Evolutionary conservation across 2,797 vertebrate species (phyloP), one percentile per base, ranked within the genome.

Genomic region (Acipenser oxyrinchus): DNA sequence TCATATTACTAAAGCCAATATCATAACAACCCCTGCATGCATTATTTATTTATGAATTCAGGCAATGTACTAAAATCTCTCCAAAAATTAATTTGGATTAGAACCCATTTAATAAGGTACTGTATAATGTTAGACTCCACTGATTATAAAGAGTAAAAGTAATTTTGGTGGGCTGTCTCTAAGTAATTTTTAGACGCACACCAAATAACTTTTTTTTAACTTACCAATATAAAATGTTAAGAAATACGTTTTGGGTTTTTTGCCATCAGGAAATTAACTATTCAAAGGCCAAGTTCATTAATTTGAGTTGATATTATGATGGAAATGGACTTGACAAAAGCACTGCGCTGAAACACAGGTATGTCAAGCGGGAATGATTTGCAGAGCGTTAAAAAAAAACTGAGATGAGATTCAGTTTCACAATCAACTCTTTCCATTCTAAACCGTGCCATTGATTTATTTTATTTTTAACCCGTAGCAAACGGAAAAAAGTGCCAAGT

Each of bases 341-440:
- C 60, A 61, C 48, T 13, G 50, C 49, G 15, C 50, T 62, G 37
- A 10, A 13, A 51, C 23, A 8, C 60, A 62, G 57, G 48, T 51
- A 49, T 51, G 10, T 55, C 60, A 15, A 49, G 51, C 51, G 23
- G 52, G 66, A 51, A 37, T 55, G 23, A 9, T 18, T 48, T 68
- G 62, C n/a, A 51, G 18, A 10, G 49, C 62, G 13, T 13, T 57
- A 10, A 10, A 10, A n/a, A n/a, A 10, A 76, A 81, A 71, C 37
- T 37, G 37, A 37, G 37, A 5, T 37, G 37, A 37, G 37, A 37
- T 37, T 37, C 37, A 37, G 37, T 37, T 37, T 37, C 37, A 37
- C 4, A 37, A 37, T 37, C 37, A 37, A 37, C 37, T 37, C 37
- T 37, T 37, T 37, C 37, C 4, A 37, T 5, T 37, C 37, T 37